Evolutionary conservation across 1,140 invertebrate genomes (phyloP).

Genomic region (Sitobion miscanthi): DNA sequence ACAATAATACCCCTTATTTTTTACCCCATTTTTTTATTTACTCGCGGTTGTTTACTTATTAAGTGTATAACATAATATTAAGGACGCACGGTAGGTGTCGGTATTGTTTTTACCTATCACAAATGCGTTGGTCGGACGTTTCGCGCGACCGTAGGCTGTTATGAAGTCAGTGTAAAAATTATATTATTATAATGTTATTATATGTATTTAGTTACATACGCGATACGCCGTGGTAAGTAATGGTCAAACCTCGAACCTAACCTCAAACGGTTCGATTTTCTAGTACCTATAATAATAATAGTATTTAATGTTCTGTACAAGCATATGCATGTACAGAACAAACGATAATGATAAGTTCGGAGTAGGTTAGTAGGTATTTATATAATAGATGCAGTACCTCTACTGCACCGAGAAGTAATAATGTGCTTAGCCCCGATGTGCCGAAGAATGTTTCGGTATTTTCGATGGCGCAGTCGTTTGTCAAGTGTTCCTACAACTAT

Average conservation of each 20-base stretch:
- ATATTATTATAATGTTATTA: too few species aligned
- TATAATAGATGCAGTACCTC: background rate
- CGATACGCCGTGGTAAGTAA: background rate
- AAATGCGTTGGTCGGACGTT: background rate
- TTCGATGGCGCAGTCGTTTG: constrained; percentile 10
- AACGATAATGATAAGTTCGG: background rate
- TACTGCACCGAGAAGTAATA: background rate
- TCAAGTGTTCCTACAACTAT: background rate
- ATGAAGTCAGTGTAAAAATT: too few species aligned
- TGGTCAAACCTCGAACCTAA: background rate
- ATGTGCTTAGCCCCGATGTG: background rate
- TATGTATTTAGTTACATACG: too few species aligned
- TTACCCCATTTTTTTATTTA: background rate
- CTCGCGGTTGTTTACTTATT: background rate
- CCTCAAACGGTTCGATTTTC: background rate
- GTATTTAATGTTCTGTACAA: too few species aligned
- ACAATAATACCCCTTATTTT: too few species aligned
- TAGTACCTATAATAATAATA: background rate
- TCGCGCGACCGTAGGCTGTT: too few species aligned
- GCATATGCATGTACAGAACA: background rate
- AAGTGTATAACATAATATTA: background rate
- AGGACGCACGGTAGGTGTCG: background rate
- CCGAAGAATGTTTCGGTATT: background rate
- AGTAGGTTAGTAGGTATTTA: too few species aligned
- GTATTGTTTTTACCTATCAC: background rate